Conservation (phyloP, 2,888 invertebrate genomes). For the Blera fallax region DNA sequence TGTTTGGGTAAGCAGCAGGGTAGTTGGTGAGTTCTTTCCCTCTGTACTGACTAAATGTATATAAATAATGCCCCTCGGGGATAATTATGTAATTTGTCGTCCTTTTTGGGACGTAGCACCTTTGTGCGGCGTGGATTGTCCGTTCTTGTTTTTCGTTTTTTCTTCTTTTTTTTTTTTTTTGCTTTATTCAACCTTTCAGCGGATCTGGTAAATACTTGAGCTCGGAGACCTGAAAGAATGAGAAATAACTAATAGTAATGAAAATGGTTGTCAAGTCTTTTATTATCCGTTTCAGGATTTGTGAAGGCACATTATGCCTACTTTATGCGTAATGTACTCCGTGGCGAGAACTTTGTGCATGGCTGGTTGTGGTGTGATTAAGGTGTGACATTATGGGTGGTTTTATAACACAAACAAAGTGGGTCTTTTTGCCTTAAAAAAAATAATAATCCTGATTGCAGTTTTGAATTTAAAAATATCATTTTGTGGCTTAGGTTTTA, state of each 20-base stretch:
- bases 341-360: slow-evolving; percentile 19
- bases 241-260: slow-evolving; percentile 46
- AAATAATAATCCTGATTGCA: slow-evolving; percentile 33
- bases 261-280: slow-evolving; percentile 68
- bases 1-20: slow-evolving; percentile 51
- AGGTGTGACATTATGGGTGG: slow-evolving; percentile 22
- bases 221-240: neutral
- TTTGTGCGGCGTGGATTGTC: slow-evolving; percentile 45
- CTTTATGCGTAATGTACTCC: slow-evolving; percentile 50
- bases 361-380: slow-evolving; percentile 44
- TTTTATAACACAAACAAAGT: slow-evolving; percentile 25
- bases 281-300: slow-evolving; percentile 63
- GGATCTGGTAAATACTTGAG: slow-evolving; percentile 49
- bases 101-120: slow-evolving; percentile 45
- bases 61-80: slow-evolving; percentile 67
- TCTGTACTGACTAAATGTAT: slow-evolving; percentile 45
- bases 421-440: neutral
- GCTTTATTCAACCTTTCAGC: slow-evolving; percentile 38
- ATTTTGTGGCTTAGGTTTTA: slow-evolving; percentile 5
- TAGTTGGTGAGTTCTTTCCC: slow-evolving; percentile 28
- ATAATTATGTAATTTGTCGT: slow-evolving; percentile 72
- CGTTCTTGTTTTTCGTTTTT: no score
- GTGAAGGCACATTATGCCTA: slow-evolving; percentile 58
- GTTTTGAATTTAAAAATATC: neutral
- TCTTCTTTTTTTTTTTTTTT: slow-evolving; percentile 19